Conservation (phyloP, 2,888 invertebrate species). For the Polyommatus icarus region DNA sequence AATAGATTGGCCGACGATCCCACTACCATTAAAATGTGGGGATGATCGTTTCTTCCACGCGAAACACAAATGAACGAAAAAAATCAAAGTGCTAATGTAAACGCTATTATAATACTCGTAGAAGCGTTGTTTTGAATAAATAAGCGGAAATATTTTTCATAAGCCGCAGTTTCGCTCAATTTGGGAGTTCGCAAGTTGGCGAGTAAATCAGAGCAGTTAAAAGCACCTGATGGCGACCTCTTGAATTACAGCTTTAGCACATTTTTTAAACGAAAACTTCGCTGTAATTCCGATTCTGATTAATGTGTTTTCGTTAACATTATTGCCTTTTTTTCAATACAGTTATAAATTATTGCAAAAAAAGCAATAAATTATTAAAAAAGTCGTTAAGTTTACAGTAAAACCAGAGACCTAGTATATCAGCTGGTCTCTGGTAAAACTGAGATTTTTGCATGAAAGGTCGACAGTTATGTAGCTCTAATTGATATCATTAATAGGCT, state of each 20-base stretch:
- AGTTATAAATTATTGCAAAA: neutral
- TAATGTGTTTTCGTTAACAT: constrained; percentile 35
- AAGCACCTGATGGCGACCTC: constrained; percentile 49
- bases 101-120: neutral
- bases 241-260: constrained; percentile 47
- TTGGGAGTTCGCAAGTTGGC: constrained; percentile 44
- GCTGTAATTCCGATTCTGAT: constrained; percentile 38
- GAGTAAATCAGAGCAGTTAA: constrained; percentile 50
- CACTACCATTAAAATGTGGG: neutral
- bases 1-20: neutral
- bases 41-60: neutral
- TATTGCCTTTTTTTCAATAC: constrained; percentile 2
- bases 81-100: neutral
- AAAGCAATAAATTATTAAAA: neutral
- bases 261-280: constrained; percentile 42
- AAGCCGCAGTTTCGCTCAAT: constrained; percentile 38
- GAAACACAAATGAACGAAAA: neutral
- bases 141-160: constrained; percentile 39
- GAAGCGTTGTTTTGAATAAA: constrained; percentile 12
- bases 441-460: no score
- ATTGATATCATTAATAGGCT: no score
- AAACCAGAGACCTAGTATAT: no score
- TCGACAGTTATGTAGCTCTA: no score
- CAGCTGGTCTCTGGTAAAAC: no score
- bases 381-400: no score